A percentile compares a stretch with the other conserved stretches of the same genome.
phyloP scores from a whole-genome alignment of 2,797 vertebrate genomes.

The Taeniopygia guttata region DNA sequence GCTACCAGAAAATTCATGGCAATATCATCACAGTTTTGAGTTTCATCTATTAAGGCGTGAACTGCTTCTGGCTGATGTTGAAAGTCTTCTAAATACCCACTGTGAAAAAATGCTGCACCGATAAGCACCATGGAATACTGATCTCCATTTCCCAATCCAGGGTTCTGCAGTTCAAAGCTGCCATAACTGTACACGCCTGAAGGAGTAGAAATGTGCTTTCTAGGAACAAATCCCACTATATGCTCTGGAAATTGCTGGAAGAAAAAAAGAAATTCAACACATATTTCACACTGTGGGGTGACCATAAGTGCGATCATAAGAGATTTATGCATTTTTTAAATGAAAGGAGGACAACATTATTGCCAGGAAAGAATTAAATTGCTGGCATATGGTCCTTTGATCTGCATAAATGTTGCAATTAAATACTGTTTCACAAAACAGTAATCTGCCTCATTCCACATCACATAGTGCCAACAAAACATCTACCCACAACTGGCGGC shows the following conservation, averaged over 20 bases:
- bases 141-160: slow-evolving; percentile 83
- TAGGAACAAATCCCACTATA: slow-evolving; percentile 92
- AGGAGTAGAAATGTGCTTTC: slow-evolving; percentile 86
- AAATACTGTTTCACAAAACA: background rate
- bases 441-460: background rate
- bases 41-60: slow-evolving; percentile 85
- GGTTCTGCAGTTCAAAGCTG: slow-evolving; percentile 89
- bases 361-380: background rate
- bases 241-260: slow-evolving; percentile 92
- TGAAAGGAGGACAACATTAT: background rate
- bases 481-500: background rate
- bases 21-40: slow-evolving; percentile 96
- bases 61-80: slow-evolving; percentile 83
- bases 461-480: background rate
- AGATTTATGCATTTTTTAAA: background rate
- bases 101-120: slow-evolving; percentile 90
- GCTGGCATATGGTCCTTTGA: background rate
- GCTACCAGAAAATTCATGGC: slow-evolving; percentile 90
- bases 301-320: background rate
- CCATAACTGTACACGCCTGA: slow-evolving; percentile 90
- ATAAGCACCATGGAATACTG: slow-evolving; percentile 93
- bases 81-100: slow-evolving; percentile 86
- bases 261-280: background rate
- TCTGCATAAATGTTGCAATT: background rate
- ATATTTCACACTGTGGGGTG: background rate